Evolutionary conservation across 2,888 invertebrate genomes (phyloP).

Genomic region (Ormia ochracea): DNA sequence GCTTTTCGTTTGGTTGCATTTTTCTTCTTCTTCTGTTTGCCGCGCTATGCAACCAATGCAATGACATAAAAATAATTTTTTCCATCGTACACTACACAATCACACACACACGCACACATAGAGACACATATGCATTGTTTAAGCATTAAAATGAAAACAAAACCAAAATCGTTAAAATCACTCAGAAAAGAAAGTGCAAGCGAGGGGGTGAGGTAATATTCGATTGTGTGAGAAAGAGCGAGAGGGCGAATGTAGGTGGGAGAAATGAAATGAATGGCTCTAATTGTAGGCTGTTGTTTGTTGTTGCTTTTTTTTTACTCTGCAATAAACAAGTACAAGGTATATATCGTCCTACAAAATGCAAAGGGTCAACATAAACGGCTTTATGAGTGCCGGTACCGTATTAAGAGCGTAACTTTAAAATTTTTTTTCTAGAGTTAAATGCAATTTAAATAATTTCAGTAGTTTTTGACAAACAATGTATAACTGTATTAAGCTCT

Average conservation of each 20-base stretch:
- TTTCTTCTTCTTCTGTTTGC: neutral
- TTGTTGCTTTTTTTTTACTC: neutral
- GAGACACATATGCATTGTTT: neutral
- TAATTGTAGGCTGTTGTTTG: slow-evolving; percentile 18
- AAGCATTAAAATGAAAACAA: slow-evolving; percentile 2
- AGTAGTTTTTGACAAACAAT: too few species aligned
- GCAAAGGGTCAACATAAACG: too few species aligned
- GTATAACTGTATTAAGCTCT: too few species aligned
- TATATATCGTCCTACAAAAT: too few species aligned
- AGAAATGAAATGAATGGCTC: neutral
- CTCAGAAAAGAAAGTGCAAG: neutral
- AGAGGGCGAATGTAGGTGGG: neutral
- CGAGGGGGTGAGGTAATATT: too few species aligned
- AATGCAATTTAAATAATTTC: too few species aligned
- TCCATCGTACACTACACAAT: neutral
- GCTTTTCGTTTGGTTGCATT: neutral
- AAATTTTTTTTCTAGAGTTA: too few species aligned
- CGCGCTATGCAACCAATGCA: too few species aligned
- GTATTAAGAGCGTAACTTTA: too few species aligned
- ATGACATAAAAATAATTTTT: neutral
- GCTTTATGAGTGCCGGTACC: neutral
- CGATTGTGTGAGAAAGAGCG: too few species aligned
- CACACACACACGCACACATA: neutral
- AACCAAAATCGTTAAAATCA: slow-evolving; percentile 2
- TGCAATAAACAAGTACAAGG: neutral